Evolutionary conservation across 1,140 invertebrate species (phyloP).

Genomic region (Nasonia longicornis): DNA sequence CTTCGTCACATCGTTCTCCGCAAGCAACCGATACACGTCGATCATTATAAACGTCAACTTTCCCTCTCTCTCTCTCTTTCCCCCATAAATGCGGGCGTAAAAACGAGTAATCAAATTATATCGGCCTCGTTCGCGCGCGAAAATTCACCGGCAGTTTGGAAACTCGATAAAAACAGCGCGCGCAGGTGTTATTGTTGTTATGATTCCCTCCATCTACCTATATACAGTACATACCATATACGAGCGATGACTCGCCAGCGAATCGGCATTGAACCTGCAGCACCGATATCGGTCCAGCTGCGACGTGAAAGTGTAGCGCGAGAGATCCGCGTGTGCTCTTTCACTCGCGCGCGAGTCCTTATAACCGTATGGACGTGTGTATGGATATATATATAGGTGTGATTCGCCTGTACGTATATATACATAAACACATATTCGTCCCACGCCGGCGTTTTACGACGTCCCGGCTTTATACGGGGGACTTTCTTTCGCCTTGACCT

Average conservation of each 20-base stretch:
- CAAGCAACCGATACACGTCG: background rate
- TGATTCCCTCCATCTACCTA: background rate
- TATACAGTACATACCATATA: background rate
- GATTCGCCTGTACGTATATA: background rate
- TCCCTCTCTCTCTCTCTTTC: background rate
- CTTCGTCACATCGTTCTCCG: background rate
- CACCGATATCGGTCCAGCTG: background rate
- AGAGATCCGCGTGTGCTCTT: background rate
- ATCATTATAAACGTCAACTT: background rate
- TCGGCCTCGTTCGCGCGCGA: background rate
- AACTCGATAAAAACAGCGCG: background rate
- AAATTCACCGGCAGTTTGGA: background rate
- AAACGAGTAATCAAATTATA: background rate
- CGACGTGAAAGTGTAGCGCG: background rate
- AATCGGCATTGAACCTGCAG: background rate
- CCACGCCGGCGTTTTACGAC: background rate
- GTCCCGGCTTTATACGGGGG: background rate
- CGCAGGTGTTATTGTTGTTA: background rate
- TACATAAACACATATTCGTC: background rate
- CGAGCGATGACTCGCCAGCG: background rate
- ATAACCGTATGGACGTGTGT: background rate
- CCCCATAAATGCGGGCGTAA: background rate
- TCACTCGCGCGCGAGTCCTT: background rate
- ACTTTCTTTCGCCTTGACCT: conserved; percentile 38
- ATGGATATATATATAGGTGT: background rate